Evolutionary conservation across 2,888 invertebrate genomes (phyloP).

Genomic region (Meandrusa payeni): DNA sequence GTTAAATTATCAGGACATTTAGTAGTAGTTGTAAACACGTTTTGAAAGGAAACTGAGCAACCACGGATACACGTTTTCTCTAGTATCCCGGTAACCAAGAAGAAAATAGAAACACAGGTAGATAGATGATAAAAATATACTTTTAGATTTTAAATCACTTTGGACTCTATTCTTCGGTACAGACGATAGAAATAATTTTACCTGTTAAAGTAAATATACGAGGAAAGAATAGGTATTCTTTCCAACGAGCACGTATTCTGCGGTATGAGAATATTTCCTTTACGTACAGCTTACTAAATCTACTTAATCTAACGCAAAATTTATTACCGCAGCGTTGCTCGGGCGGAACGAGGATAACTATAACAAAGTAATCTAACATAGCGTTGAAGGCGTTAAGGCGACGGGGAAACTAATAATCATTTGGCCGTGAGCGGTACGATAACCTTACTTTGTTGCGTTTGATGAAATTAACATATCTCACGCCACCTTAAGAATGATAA

Average conservation of each 20-base stretch:
- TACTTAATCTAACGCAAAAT: constrained; percentile 24
- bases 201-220: too few species aligned
- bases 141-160: background rate
- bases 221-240: constrained; percentile 1
- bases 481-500: too few species aligned
- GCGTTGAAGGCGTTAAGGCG: constrained; percentile 16
- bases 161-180: background rate
- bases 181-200: too few species aligned
- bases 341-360: constrained; percentile 23
- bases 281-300: constrained; percentile 22
- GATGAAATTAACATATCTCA: background rate
- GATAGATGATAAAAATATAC: too few species aligned
- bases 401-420: constrained; percentile 22
- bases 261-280: constrained; percentile 15
- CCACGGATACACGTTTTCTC: too few species aligned
- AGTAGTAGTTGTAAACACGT: too few species aligned
- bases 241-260: background rate
- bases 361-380: constrained; percentile 24
- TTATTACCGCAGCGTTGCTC: constrained; percentile 23
- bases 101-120: too few species aligned
- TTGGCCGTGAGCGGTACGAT: constrained; percentile 9
- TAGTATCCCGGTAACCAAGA: too few species aligned
- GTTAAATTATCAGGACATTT: too few species aligned
- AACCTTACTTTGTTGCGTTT: constrained; percentile 16
- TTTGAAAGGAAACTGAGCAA: too few species aligned